Conservation (phyloP, 2,888 invertebrate genomes). For the Zaprionus bogoriensis region DNA sequence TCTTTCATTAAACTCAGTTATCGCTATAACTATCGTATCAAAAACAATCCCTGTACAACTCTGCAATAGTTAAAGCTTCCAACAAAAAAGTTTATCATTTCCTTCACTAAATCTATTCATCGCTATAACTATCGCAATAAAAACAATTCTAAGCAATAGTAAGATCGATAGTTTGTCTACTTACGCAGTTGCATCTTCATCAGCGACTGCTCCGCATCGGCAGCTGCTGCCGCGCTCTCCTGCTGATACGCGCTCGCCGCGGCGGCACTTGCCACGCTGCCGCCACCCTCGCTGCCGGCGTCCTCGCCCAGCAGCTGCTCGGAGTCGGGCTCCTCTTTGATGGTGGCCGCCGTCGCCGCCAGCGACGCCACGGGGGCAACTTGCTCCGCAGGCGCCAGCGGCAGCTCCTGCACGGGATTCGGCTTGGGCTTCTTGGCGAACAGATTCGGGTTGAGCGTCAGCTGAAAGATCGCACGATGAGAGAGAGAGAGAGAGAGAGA, state of each 20-base stretch:
- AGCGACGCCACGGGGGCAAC: conserved; percentile 6
- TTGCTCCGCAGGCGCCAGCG: conserved; percentile 34
- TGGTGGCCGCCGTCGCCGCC: conserved; percentile 35
- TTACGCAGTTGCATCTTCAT: conserved; percentile 93
- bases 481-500: not conserved
- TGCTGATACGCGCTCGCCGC: conserved; percentile 31
- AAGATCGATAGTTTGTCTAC: conserved; percentile 61
- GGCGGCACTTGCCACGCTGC: not conserved
- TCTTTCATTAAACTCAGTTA: not conserved
- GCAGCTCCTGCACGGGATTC: conserved; percentile 13
- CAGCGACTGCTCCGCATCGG: conserved; percentile 88
- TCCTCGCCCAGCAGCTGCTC: conserved; percentile 53
- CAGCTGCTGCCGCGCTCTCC: conserved; percentile 56
- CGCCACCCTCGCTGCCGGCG: conserved; percentile 38
- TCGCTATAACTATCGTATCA: not conserved
- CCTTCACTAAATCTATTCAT: not conserved
- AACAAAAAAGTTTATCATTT: too few relatives aligned
- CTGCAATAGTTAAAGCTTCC: too few relatives aligned
- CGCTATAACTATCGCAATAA: not conserved
- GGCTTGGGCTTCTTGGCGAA: conserved; percentile 65
- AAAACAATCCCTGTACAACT: too few relatives aligned
- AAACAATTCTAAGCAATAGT: not conserved
- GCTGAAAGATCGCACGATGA: conserved; percentile 50
- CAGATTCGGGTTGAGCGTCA: conserved; percentile 75
- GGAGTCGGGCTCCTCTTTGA: conserved; percentile 67